phyloP scores from a whole-genome alignment of 1,140 invertebrate species.

The Drepana arcuata region DNA sequence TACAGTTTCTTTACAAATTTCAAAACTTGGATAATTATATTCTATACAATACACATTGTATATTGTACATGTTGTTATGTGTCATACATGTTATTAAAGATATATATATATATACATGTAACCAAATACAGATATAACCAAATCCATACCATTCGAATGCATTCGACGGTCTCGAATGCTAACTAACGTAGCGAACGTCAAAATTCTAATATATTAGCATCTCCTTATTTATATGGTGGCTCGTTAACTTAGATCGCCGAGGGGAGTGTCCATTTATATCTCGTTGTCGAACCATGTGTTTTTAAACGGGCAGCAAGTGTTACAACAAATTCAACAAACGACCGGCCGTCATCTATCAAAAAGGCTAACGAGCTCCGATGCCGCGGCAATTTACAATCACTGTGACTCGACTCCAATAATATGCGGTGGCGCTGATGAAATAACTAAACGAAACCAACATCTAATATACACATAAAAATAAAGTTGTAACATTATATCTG shows the following conservation, averaged over 20 bases:
- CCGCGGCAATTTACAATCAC: slow-evolving; percentile 59
- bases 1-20: too few relatives aligned
- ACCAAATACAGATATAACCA: too few relatives aligned
- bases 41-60: too few relatives aligned
- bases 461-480: slow-evolving; percentile 37
- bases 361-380: slow-evolving; percentile 66
- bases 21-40: too few relatives aligned
- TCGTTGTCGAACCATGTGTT: slow-evolving; percentile 59
- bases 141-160: too few relatives aligned
- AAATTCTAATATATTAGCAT: slow-evolving; percentile 30
- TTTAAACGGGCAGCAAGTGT: slow-evolving; percentile 53
- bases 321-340: slow-evolving; percentile 65
- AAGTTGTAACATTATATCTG: slow-evolving; percentile 33
- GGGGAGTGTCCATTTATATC: slow-evolving; percentile 62
- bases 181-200: slow-evolving; percentile 16
- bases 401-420: slow-evolving; percentile 46
- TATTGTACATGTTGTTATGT: too few relatives aligned
- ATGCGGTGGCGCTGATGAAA: slow-evolving; percentile 51
- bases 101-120: too few relatives aligned
- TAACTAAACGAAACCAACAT: slow-evolving; percentile 33
- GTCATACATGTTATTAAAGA: too few relatives aligned
- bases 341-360: slow-evolving; percentile 68
- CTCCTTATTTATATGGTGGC: slow-evolving; percentile 61
- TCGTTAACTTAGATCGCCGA: slow-evolving; percentile 66
- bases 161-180: slow-evolving; percentile 10